Base-by-base conservation (phyloP, 2,113 vertebrate genomes). In the Poecile atricapillus region DNA sequence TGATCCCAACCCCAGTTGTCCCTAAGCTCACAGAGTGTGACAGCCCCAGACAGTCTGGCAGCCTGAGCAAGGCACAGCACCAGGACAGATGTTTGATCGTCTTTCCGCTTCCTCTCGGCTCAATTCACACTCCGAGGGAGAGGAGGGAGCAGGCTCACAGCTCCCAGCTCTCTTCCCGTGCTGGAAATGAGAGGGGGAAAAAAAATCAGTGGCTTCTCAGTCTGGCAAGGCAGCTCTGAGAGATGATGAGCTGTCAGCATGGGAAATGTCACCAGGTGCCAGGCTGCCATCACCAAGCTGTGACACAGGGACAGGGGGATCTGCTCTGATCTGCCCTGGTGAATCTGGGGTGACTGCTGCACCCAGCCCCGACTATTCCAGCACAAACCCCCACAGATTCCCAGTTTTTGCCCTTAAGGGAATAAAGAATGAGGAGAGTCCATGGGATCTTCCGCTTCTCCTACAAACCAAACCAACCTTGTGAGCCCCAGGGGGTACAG, bases 311-410 rank as follows among this genome's bases (percentile, higher is more conserved):
- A 79, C 22, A 31, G 77, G 75, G 65, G 18, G 7, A 37, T 24
- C 33, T 41, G 47, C 43, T 69, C 75, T 27, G n/a, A 13, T 56
- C 35, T 15, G 44, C 47, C 22, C 1, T 7, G 0, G 0, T 9
- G 13, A 23, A 39, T 5, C 33, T 2, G 28, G 9, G 55, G 37
- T 0, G 3, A 24, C 19, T 17, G 18, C 58, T 3, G 20, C 43
- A 25, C 21, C 16, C 15, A 60, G 35, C 19, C 55, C 35, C 0
- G 0, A 24, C 15, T 5, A 3, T 1, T 14, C 10, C 82, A 33
- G 35, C 30, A 59, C 27, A 24, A 25, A 28, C 2, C 52, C 22
- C 35, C 33, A 3, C 0, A 1, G 9, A 12, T 18, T 13, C 10
- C 23, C 37, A 22, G 4, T 2, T 75, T n/a, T 22, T 62, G 27